Base-by-base conservation (phyloP, 2,113 vertebrate genomes). In the Corythornis cristatus region DNA sequence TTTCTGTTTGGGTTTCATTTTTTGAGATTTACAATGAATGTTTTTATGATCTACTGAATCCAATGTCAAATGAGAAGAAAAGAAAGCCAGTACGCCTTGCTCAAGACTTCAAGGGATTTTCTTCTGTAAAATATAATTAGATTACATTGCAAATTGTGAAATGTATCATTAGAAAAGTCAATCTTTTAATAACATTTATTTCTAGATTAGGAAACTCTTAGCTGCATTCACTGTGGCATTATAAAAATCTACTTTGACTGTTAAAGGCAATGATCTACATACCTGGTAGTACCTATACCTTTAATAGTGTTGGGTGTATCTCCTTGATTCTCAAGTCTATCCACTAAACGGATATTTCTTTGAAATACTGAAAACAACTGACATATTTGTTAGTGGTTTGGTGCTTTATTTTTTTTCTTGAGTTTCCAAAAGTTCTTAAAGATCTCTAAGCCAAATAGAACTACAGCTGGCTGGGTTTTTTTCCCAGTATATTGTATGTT, bases 1-100 rank as follows among this genome's bases (percentile, higher is more conserved):
- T 98, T 97, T 99, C 99, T 4, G 94, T 99, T 5, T 99, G 99
- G 99, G 97, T 99, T 91, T 99, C 99, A 31, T 99, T 99, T 96
- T 99, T 98, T 18, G 99, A 99, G 96, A 99, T 99, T 95, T 99
- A 99, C 95, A 99, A 99, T 25, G 99, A 99, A 86, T 98, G 97
- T 95, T 98, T 99, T 93, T 99, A 99, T 77, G 99, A 99, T 91
- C 97, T 99, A 5, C 96, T 99, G 95, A 97, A 98, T 93, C 98
- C 97, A 45, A 5, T 93, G 1, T 97, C 98, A 43, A 96, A 71
- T 37, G 97, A 97, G 5, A 98, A 97, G 79, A 99, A 97, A 86
- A 98, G 99, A 68, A 97, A 97, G 7, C 96, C 97, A 0, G 95
- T 99, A 4, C 98, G 98, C 12, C 98, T 99, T 87, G 98, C 98